Evolutionary conservation across 2,797 vertebrate genomes (phyloP), one percentile per base, ranked within the genome.

Genomic region (Avahi laniger): DNA sequence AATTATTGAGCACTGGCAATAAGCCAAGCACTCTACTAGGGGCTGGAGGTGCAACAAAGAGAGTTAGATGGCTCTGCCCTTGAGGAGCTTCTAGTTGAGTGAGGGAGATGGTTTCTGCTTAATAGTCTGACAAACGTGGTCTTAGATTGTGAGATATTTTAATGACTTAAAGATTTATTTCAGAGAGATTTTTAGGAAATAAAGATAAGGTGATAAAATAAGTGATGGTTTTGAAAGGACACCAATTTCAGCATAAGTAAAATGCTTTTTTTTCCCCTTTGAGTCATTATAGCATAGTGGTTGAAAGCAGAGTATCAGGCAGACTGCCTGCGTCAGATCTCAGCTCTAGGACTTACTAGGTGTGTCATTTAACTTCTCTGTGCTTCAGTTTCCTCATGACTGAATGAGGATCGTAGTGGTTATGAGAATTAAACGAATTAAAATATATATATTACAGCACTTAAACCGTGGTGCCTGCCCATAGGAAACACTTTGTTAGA

Each of bases 131-230:
- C 46, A 67, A 33, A 79, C 35, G 5, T 75, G 26, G 48, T 78
- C 69, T 76, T 75, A 54, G 93, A 46, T 81, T 76, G 46, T 83
- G 63, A 93, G 52, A 63, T 35, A 85, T 88, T 89, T 92, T 41
- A 92, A 50, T 81, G 61, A 70, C 33, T 83, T 69, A 91, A 46
- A 63, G 33, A 88, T 91, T 89, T 92, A 67, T 61, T 93, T 93
- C n/a, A 87, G 48, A 78, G 17, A 84, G 73, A 65, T 59, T 79
- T 95, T 96, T 18, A 72, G 81, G 35, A 96, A 86, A 65, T 84
- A 35, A 94, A 80, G 52, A 65, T 87, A 81, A 92, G 35, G 43
- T 52, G 26, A 72, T 94, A 69, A 91, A 96, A 70, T 73, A 69
- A 70, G 46, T 38, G 33, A 35, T 85, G 12, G n/a, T 54, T 94